Base-by-base conservation (phyloP, 2,888 invertebrate genomes). In the Eledona agricola region DNA sequence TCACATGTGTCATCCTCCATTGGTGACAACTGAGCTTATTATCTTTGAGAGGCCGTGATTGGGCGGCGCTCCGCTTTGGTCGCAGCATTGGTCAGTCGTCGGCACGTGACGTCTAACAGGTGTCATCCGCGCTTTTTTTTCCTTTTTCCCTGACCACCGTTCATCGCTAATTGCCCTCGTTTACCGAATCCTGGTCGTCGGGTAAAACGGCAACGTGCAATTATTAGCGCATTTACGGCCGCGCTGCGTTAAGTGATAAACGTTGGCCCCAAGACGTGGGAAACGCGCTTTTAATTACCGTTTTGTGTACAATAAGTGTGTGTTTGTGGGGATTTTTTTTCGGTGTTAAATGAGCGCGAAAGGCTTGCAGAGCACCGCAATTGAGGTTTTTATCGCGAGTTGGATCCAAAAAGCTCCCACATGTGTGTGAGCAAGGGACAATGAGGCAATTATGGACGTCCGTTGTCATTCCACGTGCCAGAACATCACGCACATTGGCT, bases 231-330 rank as follows among this genome's bases (percentile, higher is more conserved):
- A 49, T 49, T 49, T 49, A 35, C 49, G 20, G 11, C n/a, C n/a
- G 29, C 19, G 23, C 23, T 29, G 49, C 32, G 49, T 40, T 40
- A 54, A 59, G 62, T 64, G 63, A 61, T 62, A 65, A 62, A 62
- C 63, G 62, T 60, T 64, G 53, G 50, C 56, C 55, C 26, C 34
- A 46, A 55, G 60, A 58, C 60, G 60, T 64, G 64, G 61, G 64
- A 64, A 45, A 64, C 55, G 31, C 43, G 59, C 55, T 60, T 62
- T 64, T 64, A 61, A 64, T 64, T 64, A 59, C 49, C 47, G 49
- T 57, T 28, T 47, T 37, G 20, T 47, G 28, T 5, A 15, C 28
- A 26, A 29, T 46, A 28, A 26, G 46, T 32, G 42, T 45, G 45
- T 43, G 31, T 55, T 51, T n/a, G n/a, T n/a, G n/a, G 50, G 58